These are phyloP conservation scores for Disparrhopalites patrizii DNA, from an alignment of 2,888 invertebrate species.

Conservation along the genomic window DNA sequence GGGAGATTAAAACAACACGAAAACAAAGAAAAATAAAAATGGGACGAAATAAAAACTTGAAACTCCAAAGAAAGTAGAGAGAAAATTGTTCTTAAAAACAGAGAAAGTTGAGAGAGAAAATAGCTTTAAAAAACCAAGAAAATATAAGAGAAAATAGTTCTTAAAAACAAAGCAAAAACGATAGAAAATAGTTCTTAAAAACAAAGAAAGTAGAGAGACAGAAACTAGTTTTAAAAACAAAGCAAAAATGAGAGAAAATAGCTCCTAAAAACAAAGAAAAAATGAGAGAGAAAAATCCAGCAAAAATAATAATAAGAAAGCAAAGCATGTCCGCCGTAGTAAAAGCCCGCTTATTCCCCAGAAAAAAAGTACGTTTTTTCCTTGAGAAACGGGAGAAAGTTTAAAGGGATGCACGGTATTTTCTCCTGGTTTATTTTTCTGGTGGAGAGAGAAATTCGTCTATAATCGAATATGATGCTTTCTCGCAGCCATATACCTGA, in stretches of 20 bases:
- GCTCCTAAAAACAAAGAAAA: neutral
- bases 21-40: too few relatives aligned
- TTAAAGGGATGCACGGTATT: neutral
- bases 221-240: too few relatives aligned
- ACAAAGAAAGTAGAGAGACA: slow-evolving; percentile 4
- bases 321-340: slow-evolving; percentile 9
- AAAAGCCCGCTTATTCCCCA: too few relatives aligned
- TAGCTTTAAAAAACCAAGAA: too few relatives aligned
- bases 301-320: neutral
- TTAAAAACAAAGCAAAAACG: neutral
- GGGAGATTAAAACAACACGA: too few relatives aligned
- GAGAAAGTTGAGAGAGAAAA: neutral
- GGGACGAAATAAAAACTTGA: too few relatives aligned
- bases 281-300: neutral
- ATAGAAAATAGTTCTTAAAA: neutral
- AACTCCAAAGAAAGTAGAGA: neutral
- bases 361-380: neutral
- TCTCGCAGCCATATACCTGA: too few relatives aligned
- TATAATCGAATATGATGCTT: slow-evolving; percentile 3
- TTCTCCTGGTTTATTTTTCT: too few relatives aligned
- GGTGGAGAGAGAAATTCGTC: too few relatives aligned
- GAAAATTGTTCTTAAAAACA: neutral
- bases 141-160: neutral
- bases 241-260: neutral
- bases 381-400: neutral